Evolutionary conservation across 2,888 invertebrate genomes (phyloP).

Genomic region (Apamea epomidion): DNA sequence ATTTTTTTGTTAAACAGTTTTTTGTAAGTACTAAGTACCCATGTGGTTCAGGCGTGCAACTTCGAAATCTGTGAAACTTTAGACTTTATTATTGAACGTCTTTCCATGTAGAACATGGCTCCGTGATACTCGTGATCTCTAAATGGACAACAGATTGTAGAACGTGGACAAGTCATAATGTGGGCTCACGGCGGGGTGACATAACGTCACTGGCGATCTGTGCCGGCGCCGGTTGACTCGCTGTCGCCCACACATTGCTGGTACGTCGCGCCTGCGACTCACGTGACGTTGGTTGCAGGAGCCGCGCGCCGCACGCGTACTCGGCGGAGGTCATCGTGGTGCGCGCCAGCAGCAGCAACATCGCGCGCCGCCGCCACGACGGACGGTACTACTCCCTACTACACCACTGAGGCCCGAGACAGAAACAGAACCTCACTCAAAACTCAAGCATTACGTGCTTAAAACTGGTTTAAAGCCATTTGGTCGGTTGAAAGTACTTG

Average conservation of each 20-base stretch:
- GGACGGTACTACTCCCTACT: not conserved
- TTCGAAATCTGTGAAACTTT: not conserved
- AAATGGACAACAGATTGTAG: not conserved
- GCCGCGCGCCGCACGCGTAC: conserved; percentile 6
- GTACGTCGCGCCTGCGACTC: not conserved
- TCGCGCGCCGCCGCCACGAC: not conserved
- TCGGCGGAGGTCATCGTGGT: not conserved
- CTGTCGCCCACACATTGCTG: not conserved
- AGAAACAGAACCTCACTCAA: not conserved
- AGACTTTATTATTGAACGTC: not conserved
- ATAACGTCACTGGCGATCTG: not conserved
- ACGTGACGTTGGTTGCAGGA: conserved; percentile 17
- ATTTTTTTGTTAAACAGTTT: too few relatives aligned
- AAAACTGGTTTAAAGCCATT: not conserved
- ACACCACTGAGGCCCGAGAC: too few relatives aligned
- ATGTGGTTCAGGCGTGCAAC: not conserved
- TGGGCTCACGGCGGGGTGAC: too few relatives aligned
- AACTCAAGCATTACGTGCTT: not conserved
- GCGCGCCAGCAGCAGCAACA: conserved; percentile 3
- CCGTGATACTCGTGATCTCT: not conserved
- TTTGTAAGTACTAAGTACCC: too few relatives aligned
- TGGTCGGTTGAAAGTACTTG: not conserved
- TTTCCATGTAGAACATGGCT: not conserved
- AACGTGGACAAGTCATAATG: not conserved
- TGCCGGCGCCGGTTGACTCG: too few relatives aligned